A percentile compares a stretch with the other conserved stretches of the same genome.
These are phyloP conservation scores for Drosophila parthenogenetica DNA, from an alignment of 2,888 invertebrate species.

Conservation along the genomic window DNA sequence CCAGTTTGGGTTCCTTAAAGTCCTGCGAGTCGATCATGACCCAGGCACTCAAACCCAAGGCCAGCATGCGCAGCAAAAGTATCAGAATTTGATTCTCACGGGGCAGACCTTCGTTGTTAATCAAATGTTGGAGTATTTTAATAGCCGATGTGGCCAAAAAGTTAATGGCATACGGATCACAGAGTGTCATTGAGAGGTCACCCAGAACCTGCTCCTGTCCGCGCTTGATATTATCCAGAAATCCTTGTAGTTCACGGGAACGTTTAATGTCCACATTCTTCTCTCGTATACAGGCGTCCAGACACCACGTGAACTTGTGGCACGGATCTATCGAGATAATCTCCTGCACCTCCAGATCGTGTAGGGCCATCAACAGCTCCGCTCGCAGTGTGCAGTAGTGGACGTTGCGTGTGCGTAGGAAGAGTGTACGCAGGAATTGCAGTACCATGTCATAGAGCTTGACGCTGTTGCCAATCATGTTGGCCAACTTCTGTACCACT, in stretches of 20 bases:
- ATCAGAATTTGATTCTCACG: slow-evolving; percentile 96
- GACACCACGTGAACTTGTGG: slow-evolving; percentile 99
- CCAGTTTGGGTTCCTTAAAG: slow-evolving; percentile 97
- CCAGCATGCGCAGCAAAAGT: slow-evolving; percentile 95
- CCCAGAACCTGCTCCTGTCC: slow-evolving; percentile 95
- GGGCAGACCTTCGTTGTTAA: slow-evolving; percentile 95
- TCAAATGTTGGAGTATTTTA: slow-evolving; percentile 94
- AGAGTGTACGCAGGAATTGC: slow-evolving; percentile 96
- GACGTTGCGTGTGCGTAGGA: slow-evolving; percentile 95
- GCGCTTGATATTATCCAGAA: slow-evolving; percentile 96
- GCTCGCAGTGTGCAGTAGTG: slow-evolving; percentile 98
- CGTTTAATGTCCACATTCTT: slow-evolving; percentile 98
- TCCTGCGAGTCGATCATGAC: slow-evolving; percentile 98
- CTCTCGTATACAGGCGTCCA: slow-evolving; percentile 98
- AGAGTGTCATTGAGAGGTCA: slow-evolving; percentile 97
- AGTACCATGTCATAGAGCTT: slow-evolving; percentile 97
- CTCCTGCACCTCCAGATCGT: slow-evolving; percentile 97
- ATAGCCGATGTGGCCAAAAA: slow-evolving; percentile 97
- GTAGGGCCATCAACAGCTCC: slow-evolving; percentile 96
- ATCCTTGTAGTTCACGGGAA: slow-evolving; percentile 96
- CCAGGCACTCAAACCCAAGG: slow-evolving; percentile 97
- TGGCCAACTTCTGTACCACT: slow-evolving; percentile 96
- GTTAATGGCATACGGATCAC: slow-evolving; percentile 98
- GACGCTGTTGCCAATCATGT: slow-evolving; percentile 91
- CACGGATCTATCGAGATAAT: slow-evolving; percentile 98